A percentile compares a stretch with the other conserved stretches of the same genome.
These are phyloP conservation scores for Dusona sp. DNA, from an alignment of 2,888 invertebrate species.

Conservation along the genomic window DNA sequence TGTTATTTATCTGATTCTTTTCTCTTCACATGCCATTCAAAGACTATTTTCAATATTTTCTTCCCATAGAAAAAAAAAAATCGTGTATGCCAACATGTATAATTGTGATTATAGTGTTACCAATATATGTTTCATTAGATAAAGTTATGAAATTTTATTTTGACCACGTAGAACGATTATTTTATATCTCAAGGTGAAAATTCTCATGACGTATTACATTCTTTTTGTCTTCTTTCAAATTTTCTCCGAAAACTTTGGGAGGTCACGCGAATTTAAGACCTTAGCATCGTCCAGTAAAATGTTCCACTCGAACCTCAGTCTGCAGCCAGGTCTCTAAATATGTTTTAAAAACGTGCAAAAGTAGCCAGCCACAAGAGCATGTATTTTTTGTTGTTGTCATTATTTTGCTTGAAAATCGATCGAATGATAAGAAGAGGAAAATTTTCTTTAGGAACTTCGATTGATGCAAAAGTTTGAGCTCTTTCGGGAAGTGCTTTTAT, in stretches of 20 bases:
- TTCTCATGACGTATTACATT: conserved; percentile 55
- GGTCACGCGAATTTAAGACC: conserved; percentile 9
- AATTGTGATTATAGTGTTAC: conserved; percentile 23
- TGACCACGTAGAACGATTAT: background rate
- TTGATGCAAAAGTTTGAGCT: conserved; percentile 9
- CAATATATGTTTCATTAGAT: conserved; percentile 16
- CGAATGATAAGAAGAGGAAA: background rate
- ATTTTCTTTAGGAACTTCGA: conserved; percentile 1
- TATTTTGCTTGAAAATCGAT: background rate
- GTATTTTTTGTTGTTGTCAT: background rate
- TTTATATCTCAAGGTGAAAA: conserved; percentile 24
- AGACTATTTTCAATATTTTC: conserved; percentile 18
- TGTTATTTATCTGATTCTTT: conserved; percentile 59
- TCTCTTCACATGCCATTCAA: conserved; percentile 28
- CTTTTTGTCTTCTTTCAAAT: conserved; percentile 48
- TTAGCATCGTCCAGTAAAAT: conserved; percentile 69
- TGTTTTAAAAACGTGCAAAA: conserved; percentile 54
- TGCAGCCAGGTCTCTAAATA: conserved; percentile 75
- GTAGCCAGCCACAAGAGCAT: conserved; percentile 60
- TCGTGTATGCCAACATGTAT: conserved; percentile 14
- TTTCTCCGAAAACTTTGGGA: background rate
- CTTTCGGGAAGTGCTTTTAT: conserved; percentile 19
- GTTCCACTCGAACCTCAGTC: conserved; percentile 73
- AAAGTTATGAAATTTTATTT: conserved; percentile 23
- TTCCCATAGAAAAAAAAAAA: conserved; percentile 13